Evolutionary conservation across 2,888 invertebrate species (phyloP), one percentile per base, ranked within the genome.

Genomic region (Frankliniella fusca): DNA sequence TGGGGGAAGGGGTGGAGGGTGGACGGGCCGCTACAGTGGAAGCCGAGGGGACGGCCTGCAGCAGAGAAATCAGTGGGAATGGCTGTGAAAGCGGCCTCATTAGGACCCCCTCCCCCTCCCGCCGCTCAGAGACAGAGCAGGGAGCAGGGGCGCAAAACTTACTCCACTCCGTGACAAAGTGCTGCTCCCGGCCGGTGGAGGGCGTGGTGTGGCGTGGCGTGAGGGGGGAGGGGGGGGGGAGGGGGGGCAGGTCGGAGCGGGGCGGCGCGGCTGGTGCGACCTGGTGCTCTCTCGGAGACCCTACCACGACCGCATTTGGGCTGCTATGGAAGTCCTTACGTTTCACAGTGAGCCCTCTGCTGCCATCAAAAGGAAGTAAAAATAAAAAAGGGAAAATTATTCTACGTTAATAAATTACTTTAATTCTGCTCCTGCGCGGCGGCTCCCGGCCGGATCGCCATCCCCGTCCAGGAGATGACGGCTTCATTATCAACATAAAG

Each of bases 1-100:
- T 54, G 54, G 54, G 54, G 18, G 54, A 2, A 7, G 54, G 54
- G 54, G 18, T 7, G 61, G 11, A 1, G 61, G 61, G 61, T 38
- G 61, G 61, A 5, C 38, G 38, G 38, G 38, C n/a, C n/a, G 38
- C 38, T 38, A 5, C 38, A 38, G 38, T 38, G 38, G 38, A 38
- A 38, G 38, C 38, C 38, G 38, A 38, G 38, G 38, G 38, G 38
- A 38, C 38, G 38, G 38, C 38, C 38, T 2, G 38, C 38, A 38
- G 38, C 38, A 38, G 38, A 61, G 61, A 61, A 61, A 61, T 61
- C 61, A 61, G 18, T 18, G 61, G 61, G 61, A 61, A 61, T 18
- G 61, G 61, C 61, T 61, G n/a, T 61, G 61, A 61, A 61, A 61
- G 61, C 61, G 61, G n/a, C 61, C 20, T 61, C 61, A 61, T 61